Evolutionary conservation across 2,113 vertebrate species (phyloP).

Genomic region (Coryphaenoides rupestris): DNA sequence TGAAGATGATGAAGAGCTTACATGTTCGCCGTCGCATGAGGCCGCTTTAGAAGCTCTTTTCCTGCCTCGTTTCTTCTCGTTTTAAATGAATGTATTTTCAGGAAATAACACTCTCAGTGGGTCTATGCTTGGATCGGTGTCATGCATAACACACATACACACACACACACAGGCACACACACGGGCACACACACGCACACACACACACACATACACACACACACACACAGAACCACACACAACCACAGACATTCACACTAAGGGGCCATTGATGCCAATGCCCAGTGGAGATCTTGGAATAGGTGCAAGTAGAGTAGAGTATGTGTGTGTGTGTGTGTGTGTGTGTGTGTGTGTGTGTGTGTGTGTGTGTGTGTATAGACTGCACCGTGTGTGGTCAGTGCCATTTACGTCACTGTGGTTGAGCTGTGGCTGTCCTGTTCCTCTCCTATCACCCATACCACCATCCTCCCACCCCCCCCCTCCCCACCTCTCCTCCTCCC

Average conservation of each 20-base stretch:
- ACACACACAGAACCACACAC: conserved; percentile 12
- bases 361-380: not conserved
- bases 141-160: not conserved
- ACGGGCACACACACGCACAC: not conserved
- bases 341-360: conserved; percentile 15
- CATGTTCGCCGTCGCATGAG: no score
- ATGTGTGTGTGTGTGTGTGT: conserved; percentile 13
- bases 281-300: conserved; percentile 35
- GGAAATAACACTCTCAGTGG: not conserved
- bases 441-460: conserved; percentile 42
- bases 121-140: not conserved
- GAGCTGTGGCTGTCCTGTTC: conserved; percentile 50
- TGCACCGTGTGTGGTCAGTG: conserved; percentile 23
- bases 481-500: not conserved
- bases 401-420: conserved; percentile 54
- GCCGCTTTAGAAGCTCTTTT: no score
- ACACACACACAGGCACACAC: not conserved
- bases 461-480: conserved; percentile 1
- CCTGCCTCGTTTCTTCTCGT: no score
- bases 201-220: conserved; percentile 3
- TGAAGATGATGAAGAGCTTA: no score
- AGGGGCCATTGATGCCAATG: conserved; percentile 53
- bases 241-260: conserved; percentile 25
- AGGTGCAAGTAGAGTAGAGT: conserved; percentile 24
- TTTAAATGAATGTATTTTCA: not conserved